Evolutionary conservation across 2,888 invertebrate species (phyloP), one percentile per base, ranked within the genome.

Genomic region (Caenorhabditis drosophilae): DNA sequence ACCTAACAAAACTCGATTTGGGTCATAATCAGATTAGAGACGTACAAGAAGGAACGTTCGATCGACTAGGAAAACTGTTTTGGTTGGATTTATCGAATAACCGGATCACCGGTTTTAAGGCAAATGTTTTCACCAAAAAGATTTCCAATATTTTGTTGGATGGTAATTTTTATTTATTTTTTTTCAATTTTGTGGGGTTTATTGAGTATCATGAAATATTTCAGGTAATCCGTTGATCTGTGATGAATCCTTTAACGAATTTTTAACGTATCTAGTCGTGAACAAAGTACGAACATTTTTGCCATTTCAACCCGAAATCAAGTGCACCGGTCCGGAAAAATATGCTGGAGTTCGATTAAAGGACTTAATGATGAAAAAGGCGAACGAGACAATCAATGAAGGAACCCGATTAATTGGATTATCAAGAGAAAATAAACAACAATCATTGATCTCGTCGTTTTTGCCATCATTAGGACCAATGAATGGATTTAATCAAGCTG

Each of bases 21-120:
- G 72, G 75, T 1, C 42, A 68, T 84, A 93, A 93, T 85, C 90
- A 91, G 84, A 87, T 93, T 83, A 90, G 90, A 76, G 86, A 87
- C 44, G 86, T 93, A 73, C 91, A 91, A 71, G 91, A 61, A 51
- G 75, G 75, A 18, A 67, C 79, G 1, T 83, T 83, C 58, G 56
- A 56, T 0, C 44, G 59, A 12, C 69, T 67, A 16, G 34, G 45
- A 16, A 76, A 77, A 36, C 67, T 83, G 9, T 79, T 76, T 62
- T 81, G 81, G 78, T 55, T 83, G 44, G 80, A 83, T 58, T 50
- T 83, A 12, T 73, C 77, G 16, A 62, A 76, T 56, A 83, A 83
- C 59, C 45, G 54, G 35, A 48, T 84, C 9, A 26, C 58, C 9
- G 59, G 63, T 11, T 68, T 83, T 44, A 64, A 70, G 31, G 23